Conservation (phyloP, 2,797 vertebrate species). For the Protosalanx chinensis region DNA sequence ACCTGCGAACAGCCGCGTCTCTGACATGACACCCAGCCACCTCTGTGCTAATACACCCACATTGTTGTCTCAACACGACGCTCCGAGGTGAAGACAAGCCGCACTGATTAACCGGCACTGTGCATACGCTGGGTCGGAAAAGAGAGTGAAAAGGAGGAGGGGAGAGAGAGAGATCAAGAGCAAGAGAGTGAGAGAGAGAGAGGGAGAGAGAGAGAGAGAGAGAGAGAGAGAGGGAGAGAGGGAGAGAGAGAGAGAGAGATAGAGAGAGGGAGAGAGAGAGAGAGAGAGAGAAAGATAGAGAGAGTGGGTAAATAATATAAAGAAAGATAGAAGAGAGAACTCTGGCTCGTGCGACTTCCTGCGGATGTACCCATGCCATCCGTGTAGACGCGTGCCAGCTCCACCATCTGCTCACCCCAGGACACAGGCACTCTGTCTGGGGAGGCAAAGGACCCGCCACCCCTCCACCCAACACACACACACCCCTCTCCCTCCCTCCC, state of each 20-base stretch:
- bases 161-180: constrained; percentile 27
- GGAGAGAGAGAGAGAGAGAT: background rate
- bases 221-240: constrained; percentile 15
- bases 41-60: constrained; percentile 24
- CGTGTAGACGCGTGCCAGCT: constrained; percentile 61
- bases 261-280: background rate
- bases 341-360: constrained; percentile 61
- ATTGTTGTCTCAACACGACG: constrained; percentile 33
- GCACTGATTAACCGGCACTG: constrained; percentile 52
- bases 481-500: too few relatives aligned
- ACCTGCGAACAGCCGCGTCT: constrained; percentile 28
- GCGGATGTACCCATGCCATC: constrained; percentile 62
- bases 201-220: constrained; percentile 5
- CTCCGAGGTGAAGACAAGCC: constrained; percentile 56
- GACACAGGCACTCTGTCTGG: constrained; percentile 66
- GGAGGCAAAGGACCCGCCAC: constrained; percentile 42
- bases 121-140: constrained; percentile 37
- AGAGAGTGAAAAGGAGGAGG: background rate
- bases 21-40: constrained; percentile 38
- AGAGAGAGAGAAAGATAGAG: constrained; percentile 19
- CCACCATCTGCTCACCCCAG: constrained; percentile 73
- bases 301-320: constrained; percentile 15
- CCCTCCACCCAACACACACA: background rate
- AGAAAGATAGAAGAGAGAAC: constrained; percentile 32
- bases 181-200: constrained; percentile 30